Conservation (phyloP, 2,113 vertebrate species). For the Donacobius atricapilla region DNA sequence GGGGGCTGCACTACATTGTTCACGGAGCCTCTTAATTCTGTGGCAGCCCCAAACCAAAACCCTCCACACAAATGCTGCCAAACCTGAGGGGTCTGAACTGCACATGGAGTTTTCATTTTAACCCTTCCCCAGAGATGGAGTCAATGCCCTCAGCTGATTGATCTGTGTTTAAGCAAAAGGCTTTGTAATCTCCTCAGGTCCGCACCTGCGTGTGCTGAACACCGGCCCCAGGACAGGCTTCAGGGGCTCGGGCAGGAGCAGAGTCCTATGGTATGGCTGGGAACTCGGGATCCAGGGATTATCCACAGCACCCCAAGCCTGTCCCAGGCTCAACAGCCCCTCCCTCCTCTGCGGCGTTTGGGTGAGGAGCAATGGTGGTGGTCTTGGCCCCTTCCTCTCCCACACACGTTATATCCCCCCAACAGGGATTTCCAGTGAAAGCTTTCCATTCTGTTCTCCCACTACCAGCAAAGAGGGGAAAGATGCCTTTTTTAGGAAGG, state of each 20-base stretch:
- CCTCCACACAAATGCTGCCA: neutral
- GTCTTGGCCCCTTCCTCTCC: neutral
- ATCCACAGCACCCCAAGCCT: neutral
- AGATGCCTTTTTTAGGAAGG: neutral
- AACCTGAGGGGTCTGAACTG: neutral
- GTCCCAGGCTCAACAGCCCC: neutral
- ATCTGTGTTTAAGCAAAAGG: neutral
- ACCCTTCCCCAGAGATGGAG: neutral
- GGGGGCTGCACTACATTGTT: neutral
- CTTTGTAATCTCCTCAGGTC: neutral
- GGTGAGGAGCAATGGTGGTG: rapidly evolving
- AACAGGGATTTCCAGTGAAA: neutral
- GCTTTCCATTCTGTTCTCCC: neutral
- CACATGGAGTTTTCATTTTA: neutral
- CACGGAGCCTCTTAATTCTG: neutral
- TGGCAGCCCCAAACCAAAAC: neutral
- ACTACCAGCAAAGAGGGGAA: neutral
- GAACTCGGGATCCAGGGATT: rapidly evolving
- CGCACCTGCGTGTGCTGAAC: neutral
- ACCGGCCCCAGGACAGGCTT: rapidly evolving
- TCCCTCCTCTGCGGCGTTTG: neutral
- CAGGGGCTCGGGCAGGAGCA: neutral
- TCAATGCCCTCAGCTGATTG: neutral
- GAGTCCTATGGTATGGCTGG: rapidly evolving
- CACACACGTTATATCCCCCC: rapidly evolving